These are phyloP conservation scores for Hydrolagus affinis DNA, from an alignment of 2,113 vertebrate genomes.

Conservation along the genomic window DNA sequence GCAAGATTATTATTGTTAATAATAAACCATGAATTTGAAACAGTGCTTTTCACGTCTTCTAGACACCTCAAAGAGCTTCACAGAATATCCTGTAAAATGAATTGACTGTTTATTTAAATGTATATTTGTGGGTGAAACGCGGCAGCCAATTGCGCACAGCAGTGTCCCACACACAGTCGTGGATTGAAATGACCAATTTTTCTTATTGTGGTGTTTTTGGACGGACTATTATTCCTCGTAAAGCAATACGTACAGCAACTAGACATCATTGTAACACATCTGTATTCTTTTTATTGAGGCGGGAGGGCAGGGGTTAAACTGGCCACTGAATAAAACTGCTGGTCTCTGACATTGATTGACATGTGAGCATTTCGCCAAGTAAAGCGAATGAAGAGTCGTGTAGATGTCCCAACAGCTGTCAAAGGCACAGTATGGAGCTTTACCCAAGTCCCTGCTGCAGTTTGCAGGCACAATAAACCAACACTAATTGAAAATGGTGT, in stretches of 20 bases:
- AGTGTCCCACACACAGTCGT: too few species aligned
- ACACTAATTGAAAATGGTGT: slow-evolving; percentile 31
- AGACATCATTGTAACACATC: background rate
- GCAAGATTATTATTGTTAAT: too few species aligned
- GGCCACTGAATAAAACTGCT: slow-evolving; percentile 18
- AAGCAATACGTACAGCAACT: background rate
- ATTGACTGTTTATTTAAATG: too few species aligned
- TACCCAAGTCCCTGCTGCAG: slow-evolving; percentile 19
- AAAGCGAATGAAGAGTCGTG: slow-evolving; percentile 26
- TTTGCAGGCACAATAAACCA: slow-evolving; percentile 22
- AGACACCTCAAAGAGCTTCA: too few species aligned
- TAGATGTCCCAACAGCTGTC: slow-evolving; percentile 28
- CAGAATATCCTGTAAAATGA: too few species aligned
- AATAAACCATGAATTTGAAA: background rate
- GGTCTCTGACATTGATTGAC: slow-evolving; percentile 30
- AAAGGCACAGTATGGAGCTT: slow-evolving; percentile 27
- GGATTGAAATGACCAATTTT: too few species aligned
- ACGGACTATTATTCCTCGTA: background rate
- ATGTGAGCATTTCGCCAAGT: slow-evolving; percentile 21
- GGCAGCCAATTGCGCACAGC: too few species aligned
- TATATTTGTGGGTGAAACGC: too few species aligned
- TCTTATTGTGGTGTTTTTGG: too few species aligned
- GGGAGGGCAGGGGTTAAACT: background rate
- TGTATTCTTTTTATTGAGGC: slow-evolving; percentile 8
- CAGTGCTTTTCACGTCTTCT: background rate